Evolutionary conservation across 23 tunicate species (phyloP).

Genomic region (Ascidia mentula): DNA sequence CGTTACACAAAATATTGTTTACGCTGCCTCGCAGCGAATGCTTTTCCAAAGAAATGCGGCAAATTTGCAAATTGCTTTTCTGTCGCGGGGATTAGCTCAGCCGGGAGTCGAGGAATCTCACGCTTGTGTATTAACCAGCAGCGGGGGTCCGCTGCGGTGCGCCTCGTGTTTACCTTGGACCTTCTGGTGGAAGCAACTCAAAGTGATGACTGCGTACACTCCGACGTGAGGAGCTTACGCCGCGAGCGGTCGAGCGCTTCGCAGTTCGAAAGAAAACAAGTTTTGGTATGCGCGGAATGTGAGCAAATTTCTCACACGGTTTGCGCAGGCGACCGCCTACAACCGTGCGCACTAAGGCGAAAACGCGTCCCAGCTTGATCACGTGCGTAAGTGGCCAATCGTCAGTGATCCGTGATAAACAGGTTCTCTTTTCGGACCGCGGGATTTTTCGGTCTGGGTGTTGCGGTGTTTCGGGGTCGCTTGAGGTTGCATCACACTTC

Average conservation of each 20-base stretch:
- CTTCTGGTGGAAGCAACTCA: not conserved
- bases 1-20: too few relatives aligned
- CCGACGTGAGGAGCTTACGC: too few relatives aligned
- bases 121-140: not conserved
- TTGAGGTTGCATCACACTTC: not conserved
- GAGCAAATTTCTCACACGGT: conserved; percentile 3
- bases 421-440: not conserved
- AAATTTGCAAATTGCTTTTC: not conserved
- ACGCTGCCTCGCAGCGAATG: conserved; percentile 3
- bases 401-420: conserved; percentile 14
- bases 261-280: not conserved
- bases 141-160: not conserved
- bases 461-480: not conserved
- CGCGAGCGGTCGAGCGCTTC: too few relatives aligned
- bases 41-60: not conserved
- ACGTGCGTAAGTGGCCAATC: conserved; percentile 29
- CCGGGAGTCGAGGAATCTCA: not conserved
- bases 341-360: not conserved
- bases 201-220: not conserved
- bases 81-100: not conserved
- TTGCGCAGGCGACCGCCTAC: conserved; percentile 3
- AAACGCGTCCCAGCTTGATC: not conserved
- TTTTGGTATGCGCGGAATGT: not conserved
- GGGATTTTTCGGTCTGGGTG: not conserved
- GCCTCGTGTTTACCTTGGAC: not conserved